Conservation (phyloP, 2,888 invertebrate species). For the Papilio gigon region DNA sequence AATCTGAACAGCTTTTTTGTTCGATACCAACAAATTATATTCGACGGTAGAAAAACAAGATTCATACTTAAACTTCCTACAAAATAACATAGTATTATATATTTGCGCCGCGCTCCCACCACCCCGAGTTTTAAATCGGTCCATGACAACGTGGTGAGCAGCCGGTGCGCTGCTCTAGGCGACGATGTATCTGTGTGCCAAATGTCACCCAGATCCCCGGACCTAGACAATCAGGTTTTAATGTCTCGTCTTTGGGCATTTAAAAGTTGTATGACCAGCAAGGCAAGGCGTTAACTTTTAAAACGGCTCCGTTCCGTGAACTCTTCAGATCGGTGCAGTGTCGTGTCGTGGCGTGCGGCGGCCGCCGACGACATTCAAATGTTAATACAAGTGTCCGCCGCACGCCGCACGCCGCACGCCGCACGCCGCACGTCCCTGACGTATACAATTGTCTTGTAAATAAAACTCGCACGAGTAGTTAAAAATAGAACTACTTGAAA, state of each 20-base stretch:
- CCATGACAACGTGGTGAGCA: too few species aligned
- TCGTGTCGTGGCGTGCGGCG: not conserved
- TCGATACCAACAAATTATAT: not conserved
- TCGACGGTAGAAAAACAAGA: not conserved
- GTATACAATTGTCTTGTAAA: constrained; percentile 3
- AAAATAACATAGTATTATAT: too few species aligned
- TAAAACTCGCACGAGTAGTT: not conserved
- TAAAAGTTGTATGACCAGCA: not conserved
- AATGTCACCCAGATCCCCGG: too few species aligned
- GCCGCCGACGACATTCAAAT: not conserved
- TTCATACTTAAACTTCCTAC: too few species aligned
- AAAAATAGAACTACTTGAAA: constrained; percentile 1
- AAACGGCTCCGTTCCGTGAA: not conserved
- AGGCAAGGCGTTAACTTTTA: not conserved
- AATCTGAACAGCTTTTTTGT: not conserved
- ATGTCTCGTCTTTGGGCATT: too few species aligned
- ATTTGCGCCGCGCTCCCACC: too few species aligned
- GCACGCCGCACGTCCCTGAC: not conserved
- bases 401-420: not conserved
- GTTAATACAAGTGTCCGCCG: not conserved
- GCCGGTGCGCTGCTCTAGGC: too few species aligned
- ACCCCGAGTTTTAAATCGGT: too few species aligned
- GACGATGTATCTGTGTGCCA: too few species aligned
- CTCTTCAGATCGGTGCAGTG: not conserved
- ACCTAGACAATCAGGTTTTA: too few species aligned